Base-by-base conservation (phyloP, 1,140 invertebrate genomes). In the Heliconius himera region DNA sequence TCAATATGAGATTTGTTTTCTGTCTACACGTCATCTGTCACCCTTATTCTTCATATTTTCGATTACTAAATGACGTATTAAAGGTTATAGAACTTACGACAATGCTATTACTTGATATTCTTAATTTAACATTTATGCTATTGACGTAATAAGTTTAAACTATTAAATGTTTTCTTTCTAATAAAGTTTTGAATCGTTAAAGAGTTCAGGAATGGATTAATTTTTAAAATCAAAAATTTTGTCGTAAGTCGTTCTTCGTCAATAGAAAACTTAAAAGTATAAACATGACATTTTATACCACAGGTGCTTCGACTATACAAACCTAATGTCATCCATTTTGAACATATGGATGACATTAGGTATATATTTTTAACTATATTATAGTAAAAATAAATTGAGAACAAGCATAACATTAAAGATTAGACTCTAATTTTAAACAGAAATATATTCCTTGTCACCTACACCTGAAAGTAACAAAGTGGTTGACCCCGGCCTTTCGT, bases 401-500 rank as follows among this genome's bases (percentile, higher is more conserved):
- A 77, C 74, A 51, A 80, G 76, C 74, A 36, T 54, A 81, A 80
- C 75, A 80, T 83, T 73, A 79, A 79, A 73, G 71, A 76, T 75
- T 77, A 80, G 74, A 79, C 76, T 76, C 70, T 84, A 81, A 86
- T 81, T 66, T 76, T 78, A 74, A 81, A 73, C 72, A 76, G 66
- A 82, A 77, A 86, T 81, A 79, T 83, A 73, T 86, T 72, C 83
- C 72, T 72, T 82, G 83, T 82, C 80, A 81, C 73, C 71, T 73
- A 49, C 66, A 76, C 71, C 56, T 82, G 60, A 73, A 75, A 76
- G 77, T 88, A 88, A 89, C 85, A 85, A 87, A 88, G 84, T 78
- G 76, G 83, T 90, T 87, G 88, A 89, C 88, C 89, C 85, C 80
- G 77, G 74, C 79, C 81, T 82, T 81, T 82, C 78, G 76, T 81